Evolutionary conservation across 2,888 invertebrate genomes (phyloP).

Genomic region (Exephanes ischioxanthus): DNA sequence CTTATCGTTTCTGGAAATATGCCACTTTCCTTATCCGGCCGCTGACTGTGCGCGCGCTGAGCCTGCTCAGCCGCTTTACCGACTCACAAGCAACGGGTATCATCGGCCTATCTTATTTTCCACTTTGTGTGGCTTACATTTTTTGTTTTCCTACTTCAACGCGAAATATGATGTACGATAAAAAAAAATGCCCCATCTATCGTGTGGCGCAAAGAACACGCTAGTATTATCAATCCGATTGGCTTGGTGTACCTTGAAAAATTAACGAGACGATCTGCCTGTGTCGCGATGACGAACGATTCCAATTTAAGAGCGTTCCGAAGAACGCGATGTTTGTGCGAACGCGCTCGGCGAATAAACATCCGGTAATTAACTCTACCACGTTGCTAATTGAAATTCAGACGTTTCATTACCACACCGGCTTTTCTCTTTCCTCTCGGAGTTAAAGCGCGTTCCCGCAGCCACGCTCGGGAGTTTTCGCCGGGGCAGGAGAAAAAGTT

Average conservation of each 20-base stretch:
- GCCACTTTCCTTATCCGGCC: constrained; percentile 58
- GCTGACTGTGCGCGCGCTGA: constrained; percentile 11
- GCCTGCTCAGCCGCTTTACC: constrained; percentile 28
- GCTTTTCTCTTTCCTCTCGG: constrained; percentile 47
- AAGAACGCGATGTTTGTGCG: constrained; percentile 60
- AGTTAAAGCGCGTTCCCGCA: constrained; percentile 42
- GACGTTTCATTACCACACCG: constrained; percentile 54
- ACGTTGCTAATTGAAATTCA: constrained; percentile 68
- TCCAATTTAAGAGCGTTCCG: constrained; percentile 38
- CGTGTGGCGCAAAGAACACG: neutral
- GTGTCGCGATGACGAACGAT: constrained; percentile 47
- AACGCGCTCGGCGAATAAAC: constrained; percentile 49
- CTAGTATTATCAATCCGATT: neutral
- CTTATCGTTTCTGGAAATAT: constrained; percentile 58
- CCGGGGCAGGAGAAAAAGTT: neutral
- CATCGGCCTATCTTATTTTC: constrained; percentile 20
- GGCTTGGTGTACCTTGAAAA: constrained; percentile 11
- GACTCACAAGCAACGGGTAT: constrained; percentile 18
- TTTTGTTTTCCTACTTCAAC: neutral
- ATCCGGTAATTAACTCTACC: constrained; percentile 66
- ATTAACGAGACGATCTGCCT: constrained; percentile 8
- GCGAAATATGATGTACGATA: too few relatives aligned
- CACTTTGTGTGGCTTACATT: neutral
- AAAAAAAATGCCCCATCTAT: neutral
- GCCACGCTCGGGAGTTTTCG: neutral